A percentile compares a stretch with the other conserved stretches of the same genome.
These are phyloP conservation scores for Excalfactoria chinensis DNA, from an alignment of 2,113 vertebrate genomes.

Conservation along the genomic window DNA sequence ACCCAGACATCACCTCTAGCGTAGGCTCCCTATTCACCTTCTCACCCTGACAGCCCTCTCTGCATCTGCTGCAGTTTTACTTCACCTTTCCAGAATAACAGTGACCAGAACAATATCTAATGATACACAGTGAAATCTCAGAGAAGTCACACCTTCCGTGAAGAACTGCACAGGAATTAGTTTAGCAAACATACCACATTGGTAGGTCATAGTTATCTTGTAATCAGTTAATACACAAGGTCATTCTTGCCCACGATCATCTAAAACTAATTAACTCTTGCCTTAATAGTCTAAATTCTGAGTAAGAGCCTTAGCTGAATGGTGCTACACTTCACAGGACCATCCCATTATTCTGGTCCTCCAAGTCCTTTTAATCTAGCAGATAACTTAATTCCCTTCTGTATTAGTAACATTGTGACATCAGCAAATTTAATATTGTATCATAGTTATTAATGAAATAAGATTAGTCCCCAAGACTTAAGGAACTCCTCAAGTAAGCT, in stretches of 20 bases:
- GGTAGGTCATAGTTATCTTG: not conserved
- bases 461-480: not conserved
- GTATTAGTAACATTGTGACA: not conserved
- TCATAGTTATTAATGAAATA: not conserved
- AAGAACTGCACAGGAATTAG: not conserved
- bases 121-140: not conserved
- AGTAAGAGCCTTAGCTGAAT: not conserved
- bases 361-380: not conserved
- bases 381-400: not conserved
- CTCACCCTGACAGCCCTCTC: not conserved
- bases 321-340: not conserved
- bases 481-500: not conserved
- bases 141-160: not conserved
- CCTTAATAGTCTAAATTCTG: not conserved
- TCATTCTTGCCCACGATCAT: not conserved
- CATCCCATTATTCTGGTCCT: not conserved
- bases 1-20: not conserved
- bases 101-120: not conserved
- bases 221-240: not conserved
- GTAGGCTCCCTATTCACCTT: not conserved
- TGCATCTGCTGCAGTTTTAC: not conserved
- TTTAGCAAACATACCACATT: not conserved
- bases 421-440: not conserved
- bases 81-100: not conserved
- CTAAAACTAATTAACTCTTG: constrained; percentile 6